These are phyloP conservation scores for Plebejus melissa DNA, from an alignment of 2,888 invertebrate species.

Conservation along the genomic window DNA sequence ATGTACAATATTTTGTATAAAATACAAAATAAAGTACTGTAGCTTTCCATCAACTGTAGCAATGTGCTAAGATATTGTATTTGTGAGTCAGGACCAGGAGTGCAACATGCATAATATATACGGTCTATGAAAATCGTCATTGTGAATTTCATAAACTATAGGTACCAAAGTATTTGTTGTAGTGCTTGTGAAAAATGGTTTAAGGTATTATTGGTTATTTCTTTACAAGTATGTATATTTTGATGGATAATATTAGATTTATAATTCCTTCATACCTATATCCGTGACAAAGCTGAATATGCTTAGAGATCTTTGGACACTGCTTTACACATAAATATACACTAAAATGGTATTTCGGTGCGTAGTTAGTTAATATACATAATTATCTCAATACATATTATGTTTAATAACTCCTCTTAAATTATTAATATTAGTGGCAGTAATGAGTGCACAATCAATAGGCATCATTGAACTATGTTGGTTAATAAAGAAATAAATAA, in stretches of 20 bases:
- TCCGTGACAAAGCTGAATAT: constrained; percentile 12
- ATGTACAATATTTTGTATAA: neutral
- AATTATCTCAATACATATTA: constrained; percentile 21
- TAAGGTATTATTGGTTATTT: constrained; percentile 19
- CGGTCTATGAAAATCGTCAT: neutral
- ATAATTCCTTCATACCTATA: constrained; percentile 8
- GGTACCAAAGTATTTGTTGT: constrained; percentile 1
- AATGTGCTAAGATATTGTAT: neutral
- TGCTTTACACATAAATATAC: constrained; percentile 24
- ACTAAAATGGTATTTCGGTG: constrained; percentile 37
- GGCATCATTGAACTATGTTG: neutral
- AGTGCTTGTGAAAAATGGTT: constrained; percentile 18
- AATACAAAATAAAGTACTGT: neutral
- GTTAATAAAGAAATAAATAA: neutral
- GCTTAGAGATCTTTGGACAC: constrained; percentile 22
- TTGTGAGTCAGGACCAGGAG: neutral
- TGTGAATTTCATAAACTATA: neutral
- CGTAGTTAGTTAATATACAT: constrained; percentile 50
- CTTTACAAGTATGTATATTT: constrained; percentile 26
- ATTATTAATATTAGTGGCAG: neutral
- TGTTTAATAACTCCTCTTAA: neutral
- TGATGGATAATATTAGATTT: constrained; percentile 24
- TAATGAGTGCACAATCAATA: constrained; percentile 6
- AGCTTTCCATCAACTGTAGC: neutral
- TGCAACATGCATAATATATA: neutral